These are phyloP conservation scores for Anseranas semipalmata DNA, from an alignment of 2,113 vertebrate species.

Conservation along the genomic window DNA sequence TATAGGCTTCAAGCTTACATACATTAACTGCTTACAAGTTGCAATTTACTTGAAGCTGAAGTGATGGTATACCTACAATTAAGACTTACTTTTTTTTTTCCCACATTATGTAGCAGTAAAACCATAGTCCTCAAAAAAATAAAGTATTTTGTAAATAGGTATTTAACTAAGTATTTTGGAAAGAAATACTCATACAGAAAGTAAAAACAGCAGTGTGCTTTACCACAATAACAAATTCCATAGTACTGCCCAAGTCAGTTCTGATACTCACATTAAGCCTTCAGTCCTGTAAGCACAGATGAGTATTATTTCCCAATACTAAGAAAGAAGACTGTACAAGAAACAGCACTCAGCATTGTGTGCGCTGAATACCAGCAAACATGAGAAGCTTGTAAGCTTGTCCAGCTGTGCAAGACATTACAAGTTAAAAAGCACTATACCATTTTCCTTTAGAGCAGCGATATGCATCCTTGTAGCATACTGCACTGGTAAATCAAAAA, in stretches of 20 bases:
- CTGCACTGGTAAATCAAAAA: background rate
- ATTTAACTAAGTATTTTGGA: background rate
- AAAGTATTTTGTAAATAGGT: background rate
- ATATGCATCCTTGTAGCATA: rapidly evolving
- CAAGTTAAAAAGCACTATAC: background rate
- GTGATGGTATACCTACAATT: background rate
- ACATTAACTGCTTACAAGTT: background rate
- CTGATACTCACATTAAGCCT: background rate
- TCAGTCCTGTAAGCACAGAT: background rate
- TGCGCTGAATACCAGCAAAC: background rate
- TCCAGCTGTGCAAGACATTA: background rate
- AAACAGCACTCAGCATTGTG: rapidly evolving
- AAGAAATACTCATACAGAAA: background rate
- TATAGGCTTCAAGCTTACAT: background rate
- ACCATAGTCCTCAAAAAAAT: background rate
- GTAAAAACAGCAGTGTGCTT: background rate
- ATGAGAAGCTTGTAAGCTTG: background rate
- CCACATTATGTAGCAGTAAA: background rate
- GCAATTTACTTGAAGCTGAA: background rate
- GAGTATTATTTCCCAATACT: background rate
- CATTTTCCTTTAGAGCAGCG: background rate
- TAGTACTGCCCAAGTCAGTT: background rate
- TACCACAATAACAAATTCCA: background rate
- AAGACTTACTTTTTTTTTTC: background rate
- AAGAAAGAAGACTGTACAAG: background rate